Evolutionary conservation across 2,888 invertebrate genomes (phyloP).

Genomic region (Agriopis marginaria): DNA sequence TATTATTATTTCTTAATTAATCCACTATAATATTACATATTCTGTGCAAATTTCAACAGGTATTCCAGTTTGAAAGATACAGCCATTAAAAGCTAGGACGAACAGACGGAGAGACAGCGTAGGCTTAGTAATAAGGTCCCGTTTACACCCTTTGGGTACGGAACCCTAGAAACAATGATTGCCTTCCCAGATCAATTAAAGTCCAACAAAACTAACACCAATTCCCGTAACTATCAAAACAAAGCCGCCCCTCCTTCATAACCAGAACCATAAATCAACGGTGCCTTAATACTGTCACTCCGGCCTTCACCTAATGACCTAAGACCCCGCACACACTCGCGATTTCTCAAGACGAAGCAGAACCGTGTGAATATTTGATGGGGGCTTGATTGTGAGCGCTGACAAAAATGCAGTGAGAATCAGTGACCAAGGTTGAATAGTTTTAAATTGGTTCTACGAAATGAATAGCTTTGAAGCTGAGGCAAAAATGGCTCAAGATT

Average conservation of each 20-base stretch:
- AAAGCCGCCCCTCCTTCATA: conserved; percentile 30
- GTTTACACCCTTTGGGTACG: neutral
- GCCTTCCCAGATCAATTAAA: conserved; percentile 9
- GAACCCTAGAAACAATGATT: neutral
- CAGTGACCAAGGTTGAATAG: conserved; percentile 17
- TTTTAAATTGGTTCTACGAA: neutral
- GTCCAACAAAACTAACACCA: conserved; percentile 20
- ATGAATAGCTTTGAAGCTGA: neutral
- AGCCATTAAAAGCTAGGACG: too few species aligned
- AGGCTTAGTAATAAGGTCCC: neutral
- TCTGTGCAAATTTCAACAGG: too few species aligned
- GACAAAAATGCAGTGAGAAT: conserved; percentile 6
- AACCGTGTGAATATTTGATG: conserved; percentile 38
- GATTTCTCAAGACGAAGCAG: conserved; percentile 33
- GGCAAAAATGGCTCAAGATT: neutral
- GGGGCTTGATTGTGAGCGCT: conserved; percentile 31
- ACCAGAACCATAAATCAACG: conserved; percentile 34
- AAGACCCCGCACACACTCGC: conserved; percentile 30
- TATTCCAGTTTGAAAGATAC: too few species aligned
- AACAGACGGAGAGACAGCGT: too few species aligned
- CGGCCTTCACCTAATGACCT: conserved; percentile 38
- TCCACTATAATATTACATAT: too few species aligned
- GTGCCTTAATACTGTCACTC: conserved; percentile 34
- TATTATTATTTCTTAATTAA: too few species aligned
- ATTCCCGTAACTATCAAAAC: conserved; percentile 20